Evolutionary conservation across 2,797 vertebrate species (phyloP).

Genomic region (Pelochelys cantorii): DNA sequence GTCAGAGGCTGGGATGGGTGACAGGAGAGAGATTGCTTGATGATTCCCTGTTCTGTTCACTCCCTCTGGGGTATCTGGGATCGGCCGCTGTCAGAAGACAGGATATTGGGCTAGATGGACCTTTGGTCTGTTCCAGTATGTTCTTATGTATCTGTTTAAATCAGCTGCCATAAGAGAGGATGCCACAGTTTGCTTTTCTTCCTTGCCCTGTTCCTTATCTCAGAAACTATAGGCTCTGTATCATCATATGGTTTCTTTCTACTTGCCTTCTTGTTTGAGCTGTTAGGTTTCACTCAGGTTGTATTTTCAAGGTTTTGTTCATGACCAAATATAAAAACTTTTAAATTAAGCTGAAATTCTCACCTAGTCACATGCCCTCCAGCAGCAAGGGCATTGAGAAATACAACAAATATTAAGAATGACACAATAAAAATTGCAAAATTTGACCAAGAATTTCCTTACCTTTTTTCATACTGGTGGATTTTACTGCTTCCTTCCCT

Average conservation of each 20-base stretch:
- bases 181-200: not conserved
- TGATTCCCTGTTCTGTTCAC: too few relatives aligned
- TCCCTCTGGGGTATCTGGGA: too few relatives aligned
- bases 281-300: not conserved
- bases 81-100: too few relatives aligned
- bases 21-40: too few relatives aligned
- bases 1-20: too few relatives aligned
- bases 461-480: not conserved
- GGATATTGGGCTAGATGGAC: too few relatives aligned
- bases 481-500: not conserved
- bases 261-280: not conserved
- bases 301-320: not conserved
- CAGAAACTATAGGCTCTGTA: not conserved
- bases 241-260: not conserved
- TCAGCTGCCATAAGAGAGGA: not conserved
- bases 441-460: not conserved
- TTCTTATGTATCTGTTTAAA: not conserved
- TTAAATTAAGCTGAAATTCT: not conserved
- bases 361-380: not conserved
- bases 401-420: not conserved
- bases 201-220: not conserved
- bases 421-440: too few relatives aligned
- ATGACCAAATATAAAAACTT: not conserved
- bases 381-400: not conserved
- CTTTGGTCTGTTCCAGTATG: too few relatives aligned